Evolutionary conservation across 1,140 invertebrate species (phyloP), one percentile per base, ranked within the genome.

Genomic region (Idris sp.): DNA sequence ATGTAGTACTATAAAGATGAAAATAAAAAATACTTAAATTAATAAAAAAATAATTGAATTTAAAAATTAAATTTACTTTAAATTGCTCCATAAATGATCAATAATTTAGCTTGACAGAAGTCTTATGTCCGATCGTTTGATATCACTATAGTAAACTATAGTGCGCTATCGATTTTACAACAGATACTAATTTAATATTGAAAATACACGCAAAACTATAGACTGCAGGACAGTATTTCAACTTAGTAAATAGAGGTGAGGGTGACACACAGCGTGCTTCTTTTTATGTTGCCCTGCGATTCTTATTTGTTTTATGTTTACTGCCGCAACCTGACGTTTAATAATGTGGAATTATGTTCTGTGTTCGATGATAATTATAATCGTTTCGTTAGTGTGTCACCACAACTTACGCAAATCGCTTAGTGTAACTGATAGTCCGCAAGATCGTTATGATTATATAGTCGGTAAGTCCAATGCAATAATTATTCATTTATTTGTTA

Each of bases 121-220:
- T 46, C 13, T 14, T 40, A 41, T 1, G 43, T 41, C 13, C 9
- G 8, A 18, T 38, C 43, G 61, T 51, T 68, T 49, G 43, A 54
- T 58, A 28, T 46, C 46, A 31, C 3, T 18, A 56, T 35, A 53
- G 48, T 16, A 22, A n/a, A 68, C 62, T 68, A 33, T 73, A 68
- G 30, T n/a, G 22, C 40, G 48, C 11, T 80, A 78, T 78, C 61
- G 78, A 78, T 80, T 77, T 46, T 62, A 71, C 25, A 58, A 46
- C 44, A 56, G 48, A 75, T 78, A 76, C 84, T 87, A 86, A 86
- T 87, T 82, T 79, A 85, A 85, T 87, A 85, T 85, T 78, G 73
- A 74, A 79, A 84, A 81, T 78, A 76, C 73, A 72, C 33, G 35
- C 33, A 61, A 65, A 31, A 44, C 43, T 71, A 56, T 64, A 59